Base-by-base conservation (phyloP, 2,113 vertebrate genomes). In the Aegithalos caudatus region DNA sequence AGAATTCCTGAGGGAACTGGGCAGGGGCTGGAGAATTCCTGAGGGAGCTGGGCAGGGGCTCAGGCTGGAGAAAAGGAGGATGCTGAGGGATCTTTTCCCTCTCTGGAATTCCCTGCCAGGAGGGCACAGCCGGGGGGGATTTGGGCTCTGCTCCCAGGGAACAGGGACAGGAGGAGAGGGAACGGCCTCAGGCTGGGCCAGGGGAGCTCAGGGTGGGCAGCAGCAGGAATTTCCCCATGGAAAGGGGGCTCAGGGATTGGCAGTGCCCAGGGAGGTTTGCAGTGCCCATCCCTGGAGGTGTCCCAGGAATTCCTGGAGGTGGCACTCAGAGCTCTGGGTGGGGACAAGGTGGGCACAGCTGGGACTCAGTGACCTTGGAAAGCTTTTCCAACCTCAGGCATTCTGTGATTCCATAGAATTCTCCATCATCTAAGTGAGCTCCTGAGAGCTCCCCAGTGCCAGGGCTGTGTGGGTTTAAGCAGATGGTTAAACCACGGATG, bases 291-390 rank as follows among this genome's bases (percentile, higher is more conserved):
- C 83, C 72, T 77, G 56, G 19, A 29, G 54, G 47, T 54, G 54
- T 3, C 45, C 38, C 1, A 0, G 72, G 14, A 33, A 53, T 0
- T 0, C 10, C 45, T 69, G 62, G 62, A 10, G 2, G 38, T 53
- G 83, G 10, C 84, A 38, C 84, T 47, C 12, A 14, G 73, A 0
- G 64, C 73, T 78, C 38, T 37, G 54, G 31, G 37, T 86, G 72
- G 54, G 2, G 45, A 60, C 56, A 54, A 0, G n/a, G 47, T 0
- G 2, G 54, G 47, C 24, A 47, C 24, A 31, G 19, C 29, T n/a
- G 0, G 56, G 19, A 10, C 23, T 62, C 11, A 1, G 1, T 33
- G 35, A 3, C 0, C 44, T 45, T 0, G 9, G 5, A 21, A 14
- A 3, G 0, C 19, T 23, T 66, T 81, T 45, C 53, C 60, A n/a